Conservation (phyloP, 2,888 invertebrate genomes). For the Melinaea marsaeus region DNA sequence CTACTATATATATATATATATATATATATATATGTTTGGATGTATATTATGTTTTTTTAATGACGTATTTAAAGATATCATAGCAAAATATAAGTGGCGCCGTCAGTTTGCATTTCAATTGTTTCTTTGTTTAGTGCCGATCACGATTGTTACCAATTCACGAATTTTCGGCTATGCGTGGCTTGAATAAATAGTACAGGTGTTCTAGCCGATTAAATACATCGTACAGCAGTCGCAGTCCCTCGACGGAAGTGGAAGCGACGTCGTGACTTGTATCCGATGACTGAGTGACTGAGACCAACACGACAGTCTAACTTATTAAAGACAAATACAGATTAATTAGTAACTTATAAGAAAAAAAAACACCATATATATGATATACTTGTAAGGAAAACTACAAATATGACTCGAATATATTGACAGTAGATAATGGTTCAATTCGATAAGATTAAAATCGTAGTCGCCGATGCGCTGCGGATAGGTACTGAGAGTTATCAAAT, state of each 20-base stretch:
- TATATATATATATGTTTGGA: not conserved
- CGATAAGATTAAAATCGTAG: too few relatives aligned
- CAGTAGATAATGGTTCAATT: too few relatives aligned
- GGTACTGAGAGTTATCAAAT: constrained; percentile 18
- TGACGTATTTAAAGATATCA: constrained; percentile 25
- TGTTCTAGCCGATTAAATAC: constrained; percentile 29
- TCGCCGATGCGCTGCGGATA: too few relatives aligned
- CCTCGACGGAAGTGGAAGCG: constrained; percentile 30
- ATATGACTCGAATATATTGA: too few relatives aligned
- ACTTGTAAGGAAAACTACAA: too few relatives aligned
- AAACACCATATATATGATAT: too few relatives aligned
- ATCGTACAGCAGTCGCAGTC: constrained; percentile 22
- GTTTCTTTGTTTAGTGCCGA: constrained; percentile 30
- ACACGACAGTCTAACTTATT: too few relatives aligned
- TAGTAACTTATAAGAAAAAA: not conserved
- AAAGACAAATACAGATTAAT: not conserved
- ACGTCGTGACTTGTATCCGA: constrained; percentile 26
- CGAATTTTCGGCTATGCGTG: constrained; percentile 32
- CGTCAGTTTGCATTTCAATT: constrained; percentile 32
- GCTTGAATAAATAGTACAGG: constrained; percentile 31
- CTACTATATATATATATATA: too few relatives aligned
- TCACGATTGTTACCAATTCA: constrained; percentile 31
- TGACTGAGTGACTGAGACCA: constrained; percentile 8
- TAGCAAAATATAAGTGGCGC: constrained; percentile 32
- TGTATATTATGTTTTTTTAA: not conserved